These are phyloP conservation scores for Crenichthys baileyi DNA, from an alignment of 2,797 vertebrate species.

Conservation along the genomic window DNA sequence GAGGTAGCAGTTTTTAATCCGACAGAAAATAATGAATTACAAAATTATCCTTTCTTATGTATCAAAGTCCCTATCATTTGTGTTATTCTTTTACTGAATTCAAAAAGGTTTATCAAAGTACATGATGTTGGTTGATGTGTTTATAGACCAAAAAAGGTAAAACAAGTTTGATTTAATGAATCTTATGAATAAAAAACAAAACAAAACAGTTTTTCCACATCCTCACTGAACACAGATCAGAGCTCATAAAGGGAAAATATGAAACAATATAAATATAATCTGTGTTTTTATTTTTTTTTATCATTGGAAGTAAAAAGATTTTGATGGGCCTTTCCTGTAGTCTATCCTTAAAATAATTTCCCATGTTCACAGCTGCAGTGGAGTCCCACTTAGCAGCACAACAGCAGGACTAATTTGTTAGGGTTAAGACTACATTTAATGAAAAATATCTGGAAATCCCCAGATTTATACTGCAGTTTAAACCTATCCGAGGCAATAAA, in stretches of 20 bases:
- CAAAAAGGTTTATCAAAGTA: no score
- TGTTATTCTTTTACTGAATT: no score
- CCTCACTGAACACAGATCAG: no score
- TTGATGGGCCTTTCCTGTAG: neutral
- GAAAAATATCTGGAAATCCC: neutral
- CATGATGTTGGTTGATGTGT: no score
- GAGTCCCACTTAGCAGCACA: neutral
- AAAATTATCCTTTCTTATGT: neutral
- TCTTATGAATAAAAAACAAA: no score
- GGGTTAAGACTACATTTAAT: neutral
- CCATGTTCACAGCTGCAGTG: neutral
- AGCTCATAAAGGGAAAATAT: no score
- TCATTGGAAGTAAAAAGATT: neutral
- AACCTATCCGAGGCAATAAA: neutral
- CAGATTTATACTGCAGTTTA: neutral
- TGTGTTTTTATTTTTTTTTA: neutral
- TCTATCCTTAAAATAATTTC: neutral
- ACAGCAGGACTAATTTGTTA: conserved; percentile 4
- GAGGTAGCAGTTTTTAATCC: neutral
- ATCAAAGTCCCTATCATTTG: neutral
- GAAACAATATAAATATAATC: no score
- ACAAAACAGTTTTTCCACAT: no score
- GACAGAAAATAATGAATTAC: neutral
- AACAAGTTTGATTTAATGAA: neutral
- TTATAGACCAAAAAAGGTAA: neutral